Evolutionary conservation across 2,113 vertebrate genomes (phyloP).

Genomic region (Oreocharis arfaki): DNA sequence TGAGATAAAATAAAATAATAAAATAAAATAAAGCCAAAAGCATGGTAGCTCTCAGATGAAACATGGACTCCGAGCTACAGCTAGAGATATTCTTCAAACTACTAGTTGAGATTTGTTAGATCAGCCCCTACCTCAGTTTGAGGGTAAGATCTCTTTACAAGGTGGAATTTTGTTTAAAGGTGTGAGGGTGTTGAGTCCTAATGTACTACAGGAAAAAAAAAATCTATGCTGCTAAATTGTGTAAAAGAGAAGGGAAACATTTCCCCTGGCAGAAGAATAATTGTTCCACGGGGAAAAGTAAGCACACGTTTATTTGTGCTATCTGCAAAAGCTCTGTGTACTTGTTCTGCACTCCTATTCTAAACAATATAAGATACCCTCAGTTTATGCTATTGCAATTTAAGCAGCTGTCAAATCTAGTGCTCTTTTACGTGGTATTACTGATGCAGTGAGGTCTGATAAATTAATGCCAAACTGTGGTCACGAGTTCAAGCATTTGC

Average conservation of each 20-base stretch:
- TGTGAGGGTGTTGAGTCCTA: neutral
- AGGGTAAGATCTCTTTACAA: neutral
- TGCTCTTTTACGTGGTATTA: neutral
- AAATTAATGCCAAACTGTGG: neutral
- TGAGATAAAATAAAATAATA: neutral
- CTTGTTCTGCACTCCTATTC: neutral
- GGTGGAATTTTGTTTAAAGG: neutral
- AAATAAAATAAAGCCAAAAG: neutral
- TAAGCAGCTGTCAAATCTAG: neutral
- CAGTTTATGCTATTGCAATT: neutral
- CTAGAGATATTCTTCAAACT: neutral
- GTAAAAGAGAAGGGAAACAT: neutral
- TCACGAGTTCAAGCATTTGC: neutral
- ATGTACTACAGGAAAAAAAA: neutral
- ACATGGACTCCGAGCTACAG: neutral
- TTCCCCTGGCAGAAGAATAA: neutral
- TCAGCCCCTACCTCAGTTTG: neutral
- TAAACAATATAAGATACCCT: neutral
- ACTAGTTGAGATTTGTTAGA: neutral
- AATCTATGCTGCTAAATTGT: neutral
- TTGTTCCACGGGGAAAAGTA: neutral
- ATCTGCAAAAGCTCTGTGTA: neutral
- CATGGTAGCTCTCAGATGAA: neutral
- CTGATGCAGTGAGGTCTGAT: neutral
- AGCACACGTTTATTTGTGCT: neutral